These are phyloP conservation scores for Nibea coibor DNA, from an alignment of 2,113 vertebrate species.

Conservation along the genomic window DNA sequence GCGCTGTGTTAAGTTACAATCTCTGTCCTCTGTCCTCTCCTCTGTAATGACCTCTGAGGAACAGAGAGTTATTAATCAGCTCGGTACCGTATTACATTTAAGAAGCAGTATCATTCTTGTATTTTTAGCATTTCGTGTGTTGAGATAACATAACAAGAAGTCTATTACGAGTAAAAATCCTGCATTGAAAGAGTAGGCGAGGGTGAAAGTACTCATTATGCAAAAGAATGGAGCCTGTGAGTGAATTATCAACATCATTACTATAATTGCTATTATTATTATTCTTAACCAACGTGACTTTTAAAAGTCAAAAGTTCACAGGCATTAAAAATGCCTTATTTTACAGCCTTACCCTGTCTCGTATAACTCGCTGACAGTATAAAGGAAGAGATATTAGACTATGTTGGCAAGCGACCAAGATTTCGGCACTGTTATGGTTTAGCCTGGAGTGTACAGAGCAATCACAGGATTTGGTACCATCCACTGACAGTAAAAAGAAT, in stretches of 20 bases:
- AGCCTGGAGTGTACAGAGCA: too few species aligned
- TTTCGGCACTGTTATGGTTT: too few species aligned
- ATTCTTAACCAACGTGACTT: neutral
- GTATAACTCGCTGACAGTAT: too few species aligned
- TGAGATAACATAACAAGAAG: neutral
- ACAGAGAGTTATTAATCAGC: constrained; percentile 1
- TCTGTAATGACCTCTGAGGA: constrained; percentile 2
- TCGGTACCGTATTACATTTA: neutral
- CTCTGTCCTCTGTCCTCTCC: neutral
- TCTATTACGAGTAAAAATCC: neutral
- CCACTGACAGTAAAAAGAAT: too few species aligned
- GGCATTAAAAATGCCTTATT: neutral
- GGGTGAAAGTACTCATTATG: too few species aligned
- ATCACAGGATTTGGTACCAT: too few species aligned
- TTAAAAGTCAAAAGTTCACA: neutral
- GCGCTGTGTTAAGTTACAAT: constrained; percentile 1
- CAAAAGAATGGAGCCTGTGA: too few species aligned
- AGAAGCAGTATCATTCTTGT: neutral
- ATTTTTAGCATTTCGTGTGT: neutral
- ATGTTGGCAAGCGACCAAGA: too few species aligned
- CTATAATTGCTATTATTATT: too few species aligned
- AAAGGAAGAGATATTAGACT: too few species aligned
- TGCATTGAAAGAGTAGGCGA: neutral
- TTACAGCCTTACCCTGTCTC: too few species aligned
- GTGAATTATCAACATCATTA: too few species aligned